These are phyloP conservation scores for Saccostrea cuccullata DNA, from an alignment of 1,140 invertebrate species.

Conservation along the genomic window DNA sequence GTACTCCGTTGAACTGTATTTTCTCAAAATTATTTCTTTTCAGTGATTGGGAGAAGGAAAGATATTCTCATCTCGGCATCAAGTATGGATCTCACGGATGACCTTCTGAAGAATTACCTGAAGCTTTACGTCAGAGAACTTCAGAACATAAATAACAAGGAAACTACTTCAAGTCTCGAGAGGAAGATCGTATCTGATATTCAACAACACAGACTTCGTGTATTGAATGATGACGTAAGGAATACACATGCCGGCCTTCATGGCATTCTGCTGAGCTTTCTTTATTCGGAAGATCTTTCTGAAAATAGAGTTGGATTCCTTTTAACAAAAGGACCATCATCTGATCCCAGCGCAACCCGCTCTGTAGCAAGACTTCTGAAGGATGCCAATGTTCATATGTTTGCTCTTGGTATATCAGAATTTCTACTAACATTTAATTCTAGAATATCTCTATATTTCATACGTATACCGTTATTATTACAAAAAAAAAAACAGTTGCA, in stretches of 20 bases:
- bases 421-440: too few species aligned
- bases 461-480: too few species aligned
- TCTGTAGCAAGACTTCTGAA: background rate
- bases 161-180: background rate
- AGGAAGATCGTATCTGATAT: background rate
- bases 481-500: too few species aligned
- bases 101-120: background rate
- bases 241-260: background rate
- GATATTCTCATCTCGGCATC: background rate
- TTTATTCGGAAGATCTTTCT: background rate
- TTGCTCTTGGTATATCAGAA: background rate
- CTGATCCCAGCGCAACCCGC: background rate
- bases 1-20: background rate
- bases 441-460: background rate
- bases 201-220: background rate
- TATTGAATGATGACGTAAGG: background rate
- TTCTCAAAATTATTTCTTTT: background rate
- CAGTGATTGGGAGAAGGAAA: background rate
- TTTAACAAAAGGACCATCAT: background rate
- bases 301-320: conserved; percentile 18
- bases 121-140: conserved; percentile 12
- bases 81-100: background rate
- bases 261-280: conserved; percentile 18
- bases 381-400: background rate
- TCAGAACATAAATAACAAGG: background rate